phyloP scores from a whole-genome alignment of 2,113 vertebrate species.

The Brachypodius melanocephalos region DNA sequence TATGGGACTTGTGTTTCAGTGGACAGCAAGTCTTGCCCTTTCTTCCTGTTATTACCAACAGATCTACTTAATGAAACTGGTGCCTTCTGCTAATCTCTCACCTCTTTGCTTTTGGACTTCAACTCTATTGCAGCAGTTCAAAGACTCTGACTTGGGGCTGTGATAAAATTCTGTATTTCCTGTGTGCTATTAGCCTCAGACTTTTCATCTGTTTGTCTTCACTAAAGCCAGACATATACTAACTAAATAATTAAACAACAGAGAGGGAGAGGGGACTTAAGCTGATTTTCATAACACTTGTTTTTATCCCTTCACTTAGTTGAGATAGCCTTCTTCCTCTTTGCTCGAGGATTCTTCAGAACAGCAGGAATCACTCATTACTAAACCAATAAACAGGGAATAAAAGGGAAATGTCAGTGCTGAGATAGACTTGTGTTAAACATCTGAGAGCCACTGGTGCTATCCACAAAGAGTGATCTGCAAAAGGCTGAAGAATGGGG shows the following conservation, averaged over 20 bases:
- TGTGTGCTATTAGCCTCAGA: background rate
- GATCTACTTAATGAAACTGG: constrained; percentile 60
- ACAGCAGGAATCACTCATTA: background rate
- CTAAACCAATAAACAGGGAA: background rate
- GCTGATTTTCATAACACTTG: background rate
- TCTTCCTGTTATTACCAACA: constrained; percentile 42
- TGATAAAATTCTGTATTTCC: background rate
- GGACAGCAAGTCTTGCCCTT: constrained; percentile 33
- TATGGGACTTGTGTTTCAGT: constrained; percentile 39
- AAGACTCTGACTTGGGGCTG: background rate
- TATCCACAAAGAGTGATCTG: background rate
- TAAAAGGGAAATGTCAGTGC: background rate
- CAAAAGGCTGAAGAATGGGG: background rate
- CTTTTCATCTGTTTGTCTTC: background rate
- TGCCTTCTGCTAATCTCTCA: constrained; percentile 39
- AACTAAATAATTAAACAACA: background rate
- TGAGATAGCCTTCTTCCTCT: background rate
- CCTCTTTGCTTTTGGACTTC: constrained; percentile 46
- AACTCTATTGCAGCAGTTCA: constrained; percentile 10
- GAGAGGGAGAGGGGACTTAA: background rate
- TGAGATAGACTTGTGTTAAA: background rate
- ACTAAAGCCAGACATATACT: background rate
- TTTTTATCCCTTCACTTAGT: background rate
- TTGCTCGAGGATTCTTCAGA: background rate
- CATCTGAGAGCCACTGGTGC: background rate